Evolutionary conservation across 2,113 vertebrate species (phyloP), one percentile per base, ranked within the genome.

Genomic region (Albula goreensis): DNA sequence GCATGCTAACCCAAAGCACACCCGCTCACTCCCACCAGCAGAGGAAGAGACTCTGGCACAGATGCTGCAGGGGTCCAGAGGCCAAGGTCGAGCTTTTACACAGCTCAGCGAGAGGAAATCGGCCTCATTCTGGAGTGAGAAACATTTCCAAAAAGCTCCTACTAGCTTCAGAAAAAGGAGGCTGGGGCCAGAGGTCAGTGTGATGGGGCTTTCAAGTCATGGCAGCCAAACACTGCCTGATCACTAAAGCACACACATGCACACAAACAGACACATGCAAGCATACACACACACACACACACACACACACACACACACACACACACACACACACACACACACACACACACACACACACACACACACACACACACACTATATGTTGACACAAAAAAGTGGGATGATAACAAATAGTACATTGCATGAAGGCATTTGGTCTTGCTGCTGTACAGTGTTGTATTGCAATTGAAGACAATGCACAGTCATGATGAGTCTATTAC

Each of bases 101-200:
- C 31, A 5, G 12, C 48, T 82, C n/a, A 82, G 11, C 41, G 50
- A 74, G 78, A 78, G 53, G 63, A 90, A 83, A 63, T 83, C 78
- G 15, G 81, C 83, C 78, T 77, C 13, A 66, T 53, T 81, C 50
- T 51, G 81, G 77, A 78, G 41, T 84, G 82, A 85, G 79, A 86
- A 74, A 81, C 63, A 15, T 87, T 85, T 85, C 52, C 86, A 83
- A 15, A 74, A 17, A 53, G 78, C 60, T 83, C 74, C 78, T 56
- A 83, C 79, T 74, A 79, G 66, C 70, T 50, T 70, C 63, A 22
- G 17, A n/a, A n/a, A 22, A n/a, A n/a, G 31, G 19, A 70, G 17
- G 63, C 19, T 4, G 48, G 31, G 49, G 12, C 13, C 31, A 50
- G 41, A 48, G 49, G 78, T 80, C 78, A 12, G 78, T 50, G 41